Evolutionary conservation across 64 coral and sea anemone species (phyloP).

Genomic region (Stichodactyla mertensii): DNA sequence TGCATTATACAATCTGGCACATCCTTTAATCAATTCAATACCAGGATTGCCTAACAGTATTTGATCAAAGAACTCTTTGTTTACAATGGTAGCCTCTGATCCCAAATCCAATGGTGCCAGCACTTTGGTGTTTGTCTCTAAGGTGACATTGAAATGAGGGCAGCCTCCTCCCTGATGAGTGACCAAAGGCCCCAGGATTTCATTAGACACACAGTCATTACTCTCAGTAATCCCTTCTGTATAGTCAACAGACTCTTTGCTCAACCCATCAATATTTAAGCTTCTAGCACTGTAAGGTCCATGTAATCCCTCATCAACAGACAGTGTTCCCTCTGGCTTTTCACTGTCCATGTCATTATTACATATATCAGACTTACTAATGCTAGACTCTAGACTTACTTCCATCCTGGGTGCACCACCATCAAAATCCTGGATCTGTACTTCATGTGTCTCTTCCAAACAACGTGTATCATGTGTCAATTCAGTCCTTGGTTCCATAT

Average conservation of each 20-base stretch:
- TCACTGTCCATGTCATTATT: not conserved
- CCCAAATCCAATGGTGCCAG: not conserved
- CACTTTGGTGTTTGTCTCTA: not conserved
- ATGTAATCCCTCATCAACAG: not conserved
- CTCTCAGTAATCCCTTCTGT: not conserved
- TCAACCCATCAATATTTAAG: not conserved
- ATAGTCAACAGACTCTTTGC: not conserved
- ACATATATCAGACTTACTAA: not conserved
- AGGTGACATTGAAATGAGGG: not conserved
- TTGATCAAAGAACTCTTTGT: not conserved
- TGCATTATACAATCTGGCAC: conserved; percentile 6
- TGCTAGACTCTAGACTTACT: not conserved
- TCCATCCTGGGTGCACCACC: not conserved
- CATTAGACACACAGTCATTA: not conserved
- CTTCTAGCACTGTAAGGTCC: not conserved
- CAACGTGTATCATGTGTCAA: not conserved
- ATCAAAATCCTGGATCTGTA: not conserved
- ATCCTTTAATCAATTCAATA: not conserved
- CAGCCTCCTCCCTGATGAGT: not conserved
- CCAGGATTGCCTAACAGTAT: not conserved
- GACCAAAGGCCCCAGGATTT: not conserved
- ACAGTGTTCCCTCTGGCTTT: conserved; percentile 12
- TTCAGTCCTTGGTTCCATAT: not conserved
- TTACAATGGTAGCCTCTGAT: conserved; percentile 1
- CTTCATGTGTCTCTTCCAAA: not conserved